These are phyloP conservation scores for Amitus sp. DNA, from an alignment of 2,888 invertebrate genomes.

Conservation along the genomic window DNA sequence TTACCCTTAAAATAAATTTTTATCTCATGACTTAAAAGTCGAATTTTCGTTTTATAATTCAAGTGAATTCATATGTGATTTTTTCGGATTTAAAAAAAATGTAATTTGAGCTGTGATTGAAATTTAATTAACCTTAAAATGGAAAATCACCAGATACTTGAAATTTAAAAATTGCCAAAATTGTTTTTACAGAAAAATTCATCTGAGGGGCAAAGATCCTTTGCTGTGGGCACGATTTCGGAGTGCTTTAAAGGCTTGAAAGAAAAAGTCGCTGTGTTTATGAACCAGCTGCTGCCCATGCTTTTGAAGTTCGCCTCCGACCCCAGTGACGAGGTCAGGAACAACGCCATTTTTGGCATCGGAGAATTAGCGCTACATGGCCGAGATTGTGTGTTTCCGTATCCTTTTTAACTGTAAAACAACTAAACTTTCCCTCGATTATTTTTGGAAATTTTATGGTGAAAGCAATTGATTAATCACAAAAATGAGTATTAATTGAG, in stretches of 20 bases:
- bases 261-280: conserved; percentile 69
- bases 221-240: conserved; percentile 78
- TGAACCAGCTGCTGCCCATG: conserved; percentile 72
- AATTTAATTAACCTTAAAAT: no score
- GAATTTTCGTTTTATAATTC: no score
- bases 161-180: conserved; percentile 32
- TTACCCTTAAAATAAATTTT: background rate
- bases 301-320: conserved; percentile 73
- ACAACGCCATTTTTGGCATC: conserved; percentile 80
- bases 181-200: conserved; percentile 70
- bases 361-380: conserved; percentile 79
- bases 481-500: no score
- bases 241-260: conserved; percentile 77
- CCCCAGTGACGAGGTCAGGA: conserved; percentile 76
- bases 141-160: no score
- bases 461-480: background rate
- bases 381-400: conserved; percentile 72
- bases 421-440: no score
- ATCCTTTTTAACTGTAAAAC: no score
- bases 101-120: conserved; percentile 1
- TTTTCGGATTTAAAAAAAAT: no score
- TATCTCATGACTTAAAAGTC: background rate
- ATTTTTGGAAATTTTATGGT: no score
- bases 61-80: no score
- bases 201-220: conserved; percentile 75